Evolutionary conservation across 2,797 vertebrate genomes (phyloP).

Genomic region (Apodemus agrarius): DNA sequence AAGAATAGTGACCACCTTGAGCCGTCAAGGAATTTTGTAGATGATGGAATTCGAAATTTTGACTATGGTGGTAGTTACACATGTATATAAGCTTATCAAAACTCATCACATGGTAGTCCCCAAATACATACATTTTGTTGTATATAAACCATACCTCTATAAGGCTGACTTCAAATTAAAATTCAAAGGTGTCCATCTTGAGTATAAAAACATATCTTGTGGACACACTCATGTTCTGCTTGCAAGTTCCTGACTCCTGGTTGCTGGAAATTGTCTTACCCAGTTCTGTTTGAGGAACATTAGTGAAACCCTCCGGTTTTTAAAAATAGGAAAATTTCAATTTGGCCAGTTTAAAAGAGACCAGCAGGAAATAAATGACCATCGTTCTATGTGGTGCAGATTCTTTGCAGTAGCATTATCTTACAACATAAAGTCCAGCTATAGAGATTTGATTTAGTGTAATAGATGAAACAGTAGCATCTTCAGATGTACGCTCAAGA

Average conservation of each 20-base stretch:
- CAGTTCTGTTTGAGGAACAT: neutral
- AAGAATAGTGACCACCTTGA: neutral
- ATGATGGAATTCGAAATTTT: neutral
- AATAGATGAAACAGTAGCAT: neutral
- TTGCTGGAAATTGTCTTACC: neutral
- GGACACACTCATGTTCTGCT: neutral
- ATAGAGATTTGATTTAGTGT: neutral
- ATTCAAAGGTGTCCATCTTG: neutral
- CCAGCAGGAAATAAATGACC: conserved; percentile 20
- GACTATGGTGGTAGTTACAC: neutral
- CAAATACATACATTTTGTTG: neutral
- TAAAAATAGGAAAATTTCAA: neutral
- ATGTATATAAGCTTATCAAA: neutral
- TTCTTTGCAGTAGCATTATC: neutral
- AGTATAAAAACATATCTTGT: neutral
- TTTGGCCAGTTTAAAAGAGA: neutral
- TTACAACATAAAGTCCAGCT: neutral
- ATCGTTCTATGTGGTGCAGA: neutral
- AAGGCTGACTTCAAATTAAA: conserved; percentile 14
- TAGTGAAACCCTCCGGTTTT: neutral
- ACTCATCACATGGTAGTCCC: neutral
- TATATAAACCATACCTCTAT: neutral
- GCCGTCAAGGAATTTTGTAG: neutral
- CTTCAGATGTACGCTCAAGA: neutral
- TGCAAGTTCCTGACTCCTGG: neutral